Conservation (phyloP, 1,140 invertebrate genomes). For the Luehdorfia chinensis region DNA sequence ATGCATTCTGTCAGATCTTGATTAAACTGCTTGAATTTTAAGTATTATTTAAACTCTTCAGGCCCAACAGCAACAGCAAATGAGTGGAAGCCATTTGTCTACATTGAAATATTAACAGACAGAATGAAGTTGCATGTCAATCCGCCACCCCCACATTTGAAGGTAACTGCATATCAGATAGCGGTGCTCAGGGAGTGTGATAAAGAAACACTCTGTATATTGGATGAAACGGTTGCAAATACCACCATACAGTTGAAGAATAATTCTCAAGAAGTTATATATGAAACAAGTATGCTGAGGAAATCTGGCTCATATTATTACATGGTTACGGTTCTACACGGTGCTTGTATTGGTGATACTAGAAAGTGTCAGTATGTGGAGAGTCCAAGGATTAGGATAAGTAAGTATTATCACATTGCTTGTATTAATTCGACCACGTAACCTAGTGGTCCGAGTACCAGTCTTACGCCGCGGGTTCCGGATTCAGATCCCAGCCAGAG, state of each 20-base stretch:
- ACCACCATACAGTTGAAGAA: conserved; percentile 32
- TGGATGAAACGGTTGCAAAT: conserved; percentile 34
- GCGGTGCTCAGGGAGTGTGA: conserved; percentile 41
- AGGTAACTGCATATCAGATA: conserved; percentile 45
- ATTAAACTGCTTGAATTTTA: no score
- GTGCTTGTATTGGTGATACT: conserved; percentile 25
- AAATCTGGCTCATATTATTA: conserved; percentile 49
- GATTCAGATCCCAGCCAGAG: no score
- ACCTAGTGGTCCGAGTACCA: no score
- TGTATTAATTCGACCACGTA: no score
- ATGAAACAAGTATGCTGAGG: conserved; percentile 46
- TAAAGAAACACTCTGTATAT: conserved; percentile 24
- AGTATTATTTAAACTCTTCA: conserved; percentile 33
- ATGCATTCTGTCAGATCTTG: no score
- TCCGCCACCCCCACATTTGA: conserved; percentile 49
- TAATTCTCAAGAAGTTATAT: conserved; percentile 41
- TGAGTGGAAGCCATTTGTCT: conserved; percentile 62
- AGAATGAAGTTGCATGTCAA: conserved; percentile 52
- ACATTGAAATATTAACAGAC: conserved; percentile 51
- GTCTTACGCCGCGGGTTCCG: no score
- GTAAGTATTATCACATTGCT: conserved; percentile 41
- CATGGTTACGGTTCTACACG: conserved; percentile 48
- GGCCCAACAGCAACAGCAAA: conserved; percentile 42
- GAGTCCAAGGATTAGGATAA: conserved; percentile 54
- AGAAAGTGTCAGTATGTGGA: conserved; percentile 37